phyloP scores from a whole-genome alignment of 2,888 invertebrate genomes.

The Phalera bucephala region DNA sequence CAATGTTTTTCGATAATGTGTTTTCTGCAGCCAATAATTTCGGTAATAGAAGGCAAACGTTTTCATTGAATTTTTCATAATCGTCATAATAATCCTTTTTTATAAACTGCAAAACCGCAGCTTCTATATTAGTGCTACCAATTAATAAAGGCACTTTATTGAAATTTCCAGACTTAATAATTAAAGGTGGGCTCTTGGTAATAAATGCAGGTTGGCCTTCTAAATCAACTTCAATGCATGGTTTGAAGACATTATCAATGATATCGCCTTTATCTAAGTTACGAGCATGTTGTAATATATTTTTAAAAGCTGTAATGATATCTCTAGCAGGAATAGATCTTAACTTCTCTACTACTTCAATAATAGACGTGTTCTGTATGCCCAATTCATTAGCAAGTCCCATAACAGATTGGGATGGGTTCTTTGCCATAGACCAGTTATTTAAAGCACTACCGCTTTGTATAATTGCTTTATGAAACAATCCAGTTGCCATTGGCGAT shows the following conservation, averaged over 20 bases:
- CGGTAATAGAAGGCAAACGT: constrained; percentile 58
- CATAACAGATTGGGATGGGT: constrained; percentile 51
- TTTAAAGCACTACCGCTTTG: constrained; percentile 73
- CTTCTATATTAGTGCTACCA: constrained; percentile 68
- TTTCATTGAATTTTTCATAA: constrained; percentile 58
- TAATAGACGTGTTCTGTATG: constrained; percentile 44
- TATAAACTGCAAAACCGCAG: constrained; percentile 47
- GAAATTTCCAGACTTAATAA: constrained; percentile 66
- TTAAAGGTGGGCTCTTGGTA: constrained; percentile 57
- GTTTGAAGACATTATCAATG: constrained; percentile 62
- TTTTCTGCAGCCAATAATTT: constrained; percentile 50
- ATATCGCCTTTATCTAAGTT: constrained; percentile 32
- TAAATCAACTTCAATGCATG: constrained; percentile 68
- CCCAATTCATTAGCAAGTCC: constrained; percentile 56
- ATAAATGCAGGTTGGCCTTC: constrained; percentile 71
- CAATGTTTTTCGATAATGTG: constrained; percentile 50
- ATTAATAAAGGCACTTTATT: constrained; percentile 73
- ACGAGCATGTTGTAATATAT: constrained; percentile 20
- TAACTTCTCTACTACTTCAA: constrained; percentile 62
- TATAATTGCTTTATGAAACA: constrained; percentile 73
- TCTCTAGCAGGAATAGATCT: constrained; percentile 42
- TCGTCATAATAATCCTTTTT: constrained; percentile 53
- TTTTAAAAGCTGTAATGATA: constrained; percentile 47
- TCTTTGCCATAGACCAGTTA: constrained; percentile 63
- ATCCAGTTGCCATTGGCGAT: constrained; percentile 71